These are phyloP conservation scores for Crepidodera aurea DNA, from an alignment of 2,888 invertebrate genomes.

Conservation along the genomic window DNA sequence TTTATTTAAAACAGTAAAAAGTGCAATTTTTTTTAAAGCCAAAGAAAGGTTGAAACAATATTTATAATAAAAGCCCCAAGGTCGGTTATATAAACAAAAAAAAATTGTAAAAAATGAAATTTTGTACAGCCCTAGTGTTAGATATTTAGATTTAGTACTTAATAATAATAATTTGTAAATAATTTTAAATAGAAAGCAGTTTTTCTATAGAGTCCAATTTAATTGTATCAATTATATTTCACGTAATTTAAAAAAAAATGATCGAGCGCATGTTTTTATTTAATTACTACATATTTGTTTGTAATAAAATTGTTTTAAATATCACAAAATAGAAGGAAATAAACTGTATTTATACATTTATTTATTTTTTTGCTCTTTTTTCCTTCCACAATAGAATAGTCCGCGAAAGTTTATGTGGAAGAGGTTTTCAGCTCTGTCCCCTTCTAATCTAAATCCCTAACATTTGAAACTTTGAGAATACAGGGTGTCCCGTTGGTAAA, in stretches of 20 bases:
- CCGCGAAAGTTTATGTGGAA: too few species aligned
- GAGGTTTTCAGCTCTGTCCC: too few species aligned
- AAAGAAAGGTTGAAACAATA: background rate
- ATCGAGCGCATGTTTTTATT: conserved; percentile 7
- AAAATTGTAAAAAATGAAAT: conserved; percentile 15
- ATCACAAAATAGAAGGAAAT: conserved; percentile 12
- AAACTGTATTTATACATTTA: conserved; percentile 22
- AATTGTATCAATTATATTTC: conserved; percentile 28
- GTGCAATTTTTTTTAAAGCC: background rate
- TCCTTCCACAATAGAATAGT: too few species aligned
- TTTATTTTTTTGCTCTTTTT: background rate
- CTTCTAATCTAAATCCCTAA: too few species aligned
- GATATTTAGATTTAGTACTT: conserved; percentile 18
- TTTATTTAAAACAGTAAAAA: background rate
- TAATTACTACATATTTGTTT: conserved; percentile 9
- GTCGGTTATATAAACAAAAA: background rate
- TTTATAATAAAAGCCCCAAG: too few species aligned
- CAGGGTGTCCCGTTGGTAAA: too few species aligned
- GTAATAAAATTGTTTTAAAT: conserved; percentile 16
- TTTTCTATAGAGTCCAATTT: conserved; percentile 14
- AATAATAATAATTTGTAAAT: conserved; percentile 11
- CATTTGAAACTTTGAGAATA: too few species aligned
- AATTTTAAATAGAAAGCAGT: conserved; percentile 20
- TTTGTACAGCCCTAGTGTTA: conserved; percentile 23
- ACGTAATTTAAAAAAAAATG: background rate